Evolutionary conservation across 2,113 vertebrate genomes (phyloP), one percentile per base, ranked within the genome.

Genomic region (Pseudorectes ferrugineus): DNA sequence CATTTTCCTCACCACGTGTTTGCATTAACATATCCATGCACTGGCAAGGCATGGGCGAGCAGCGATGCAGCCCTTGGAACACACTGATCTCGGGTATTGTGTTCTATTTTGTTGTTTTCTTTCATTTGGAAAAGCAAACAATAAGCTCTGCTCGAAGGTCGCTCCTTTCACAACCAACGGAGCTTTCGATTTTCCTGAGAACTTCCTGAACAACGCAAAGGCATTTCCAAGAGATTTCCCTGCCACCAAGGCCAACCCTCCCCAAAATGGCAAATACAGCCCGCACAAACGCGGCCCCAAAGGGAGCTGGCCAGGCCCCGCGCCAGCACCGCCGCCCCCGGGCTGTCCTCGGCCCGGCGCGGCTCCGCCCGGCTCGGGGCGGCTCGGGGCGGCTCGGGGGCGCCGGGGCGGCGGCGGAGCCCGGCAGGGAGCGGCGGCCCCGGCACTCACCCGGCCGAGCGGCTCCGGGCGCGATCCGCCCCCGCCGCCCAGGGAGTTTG

Each of bases 261-360:
- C 12, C 24, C 23, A 3, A 11, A 11, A 7, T 0, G 2, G 4
- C 20, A 24, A 25, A n/a, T 0, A 3, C 4, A 20, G 6, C n/a
- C 25, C 9, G 0, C 1, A 2, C 5, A 5, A 4, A 4, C 8
- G 2, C 3, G 0, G 1, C 17, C 7, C 42, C 4, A 1, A 0
- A 1, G 1, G 1, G 3, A 3, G 11, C 19, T 0, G 23, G n/a
- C 9, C 20, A 2, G 6, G 15, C 12, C 25, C 14, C 16, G 19
- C 40, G 14, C 12, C 40, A 9, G 33, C 14, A n/a, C 12, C 54
- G 11, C 20, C 21, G 19, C 33, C 14, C 11, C 25, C 31, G 14
- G 11, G 7, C 20, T 2, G 36, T 38, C 9, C 36, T 38, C 36
- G 36, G 36, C 36, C 36, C 36, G 36, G 36, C 36, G 36, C 36